These are phyloP conservation scores for Lepilemur septentrionalis DNA, from an alignment of 2,797 vertebrate species.

Conservation along the genomic window DNA sequence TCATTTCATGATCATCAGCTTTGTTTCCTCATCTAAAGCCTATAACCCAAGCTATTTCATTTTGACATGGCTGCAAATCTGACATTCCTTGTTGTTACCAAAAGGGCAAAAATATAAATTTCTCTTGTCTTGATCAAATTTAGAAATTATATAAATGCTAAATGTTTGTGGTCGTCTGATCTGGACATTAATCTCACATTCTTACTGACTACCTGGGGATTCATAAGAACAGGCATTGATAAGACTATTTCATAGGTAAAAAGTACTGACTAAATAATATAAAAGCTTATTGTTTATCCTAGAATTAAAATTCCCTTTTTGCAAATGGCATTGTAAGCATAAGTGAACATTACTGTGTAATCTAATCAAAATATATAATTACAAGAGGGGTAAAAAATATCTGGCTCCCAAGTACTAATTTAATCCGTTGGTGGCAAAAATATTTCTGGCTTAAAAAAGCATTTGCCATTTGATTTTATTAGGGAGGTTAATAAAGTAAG, in stretches of 20 bases:
- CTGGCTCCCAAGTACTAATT: not conserved
- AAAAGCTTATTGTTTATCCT: not conserved
- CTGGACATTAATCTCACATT: not conserved
- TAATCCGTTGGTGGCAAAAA: slow-evolving; percentile 20
- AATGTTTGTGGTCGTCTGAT: not conserved
- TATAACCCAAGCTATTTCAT: not conserved
- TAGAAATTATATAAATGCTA: not conserved
- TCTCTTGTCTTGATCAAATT: not conserved
- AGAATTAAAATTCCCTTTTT: slow-evolving; percentile 61
- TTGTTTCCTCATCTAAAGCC: not conserved
- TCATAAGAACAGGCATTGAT: not conserved
- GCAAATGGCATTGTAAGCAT: not conserved
- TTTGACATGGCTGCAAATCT: not conserved
- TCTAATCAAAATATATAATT: slow-evolving; percentile 12
- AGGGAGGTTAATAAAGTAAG: slow-evolving; percentile 34
- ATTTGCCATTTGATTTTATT: slow-evolving; percentile 51
- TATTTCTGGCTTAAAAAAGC: not conserved
- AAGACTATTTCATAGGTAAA: not conserved
- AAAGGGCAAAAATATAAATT: not conserved
- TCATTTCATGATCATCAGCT: not conserved
- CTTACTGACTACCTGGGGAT: not conserved
- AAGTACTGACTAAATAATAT: not conserved
- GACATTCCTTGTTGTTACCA: not conserved
- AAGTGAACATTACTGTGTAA: not conserved
- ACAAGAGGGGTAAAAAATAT: slow-evolving; percentile 6